Conservation (phyloP, 2,113 vertebrate species). For the Gobio gobio region DNA sequence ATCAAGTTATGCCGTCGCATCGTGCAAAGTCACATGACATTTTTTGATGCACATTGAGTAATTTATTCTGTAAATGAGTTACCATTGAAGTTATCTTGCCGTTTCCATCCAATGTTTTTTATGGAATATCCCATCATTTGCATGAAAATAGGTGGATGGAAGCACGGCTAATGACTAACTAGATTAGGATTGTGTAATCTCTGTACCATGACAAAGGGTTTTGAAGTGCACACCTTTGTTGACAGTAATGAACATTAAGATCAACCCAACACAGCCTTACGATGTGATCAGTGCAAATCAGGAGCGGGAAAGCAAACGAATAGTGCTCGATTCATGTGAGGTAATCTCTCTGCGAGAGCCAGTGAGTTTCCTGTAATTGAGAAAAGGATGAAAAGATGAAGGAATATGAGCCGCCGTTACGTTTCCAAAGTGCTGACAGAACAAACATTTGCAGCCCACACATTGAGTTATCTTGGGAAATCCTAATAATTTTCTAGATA, state of each 20-base stretch:
- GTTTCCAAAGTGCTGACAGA: slow-evolving; percentile 68
- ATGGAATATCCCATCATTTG: too few species aligned
- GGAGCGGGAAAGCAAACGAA: slow-evolving; percentile 1
- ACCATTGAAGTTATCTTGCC: too few species aligned
- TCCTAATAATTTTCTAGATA: slow-evolving; percentile 41
- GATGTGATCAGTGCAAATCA: not conserved
- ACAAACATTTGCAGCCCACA: slow-evolving; percentile 58
- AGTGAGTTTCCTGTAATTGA: slow-evolving; percentile 43
- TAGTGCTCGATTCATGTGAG: not conserved
- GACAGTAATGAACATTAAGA: not conserved
- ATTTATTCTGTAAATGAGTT: too few species aligned
- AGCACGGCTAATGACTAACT: not conserved
- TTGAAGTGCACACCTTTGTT: not conserved
- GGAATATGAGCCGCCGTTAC: slow-evolving; percentile 61
- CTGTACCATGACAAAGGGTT: not conserved
- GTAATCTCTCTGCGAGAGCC: slow-evolving; percentile 37
- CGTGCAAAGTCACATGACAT: too few species aligned
- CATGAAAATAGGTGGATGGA: too few species aligned
- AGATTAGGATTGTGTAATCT: not conserved
- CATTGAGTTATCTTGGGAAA: slow-evolving; percentile 53
- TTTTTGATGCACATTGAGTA: too few species aligned
- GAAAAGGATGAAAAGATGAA: slow-evolving; percentile 56
- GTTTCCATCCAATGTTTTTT: too few species aligned
- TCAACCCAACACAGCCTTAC: not conserved
- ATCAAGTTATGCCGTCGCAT: too few species aligned